Percentiles rank a stretch among this genome's conserved stretches.
These are phyloP conservation scores for Orestias chungarensis DNA, from an alignment of 2,797 vertebrate species.

Conservation along the genomic window DNA sequence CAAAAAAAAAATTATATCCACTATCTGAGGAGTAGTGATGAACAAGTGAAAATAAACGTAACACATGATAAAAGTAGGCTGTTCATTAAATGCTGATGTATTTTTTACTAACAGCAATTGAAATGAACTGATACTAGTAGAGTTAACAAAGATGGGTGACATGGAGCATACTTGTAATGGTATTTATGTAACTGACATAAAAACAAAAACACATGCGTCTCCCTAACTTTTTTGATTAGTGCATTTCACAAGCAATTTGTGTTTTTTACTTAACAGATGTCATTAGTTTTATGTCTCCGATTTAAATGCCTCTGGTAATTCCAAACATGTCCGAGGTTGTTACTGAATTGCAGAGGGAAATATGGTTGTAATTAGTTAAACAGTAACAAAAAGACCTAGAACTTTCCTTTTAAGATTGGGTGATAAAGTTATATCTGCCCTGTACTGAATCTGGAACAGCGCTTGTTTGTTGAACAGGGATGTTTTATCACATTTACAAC, in stretches of 20 bases:
- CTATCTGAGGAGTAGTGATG: no score
- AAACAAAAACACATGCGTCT: no score
- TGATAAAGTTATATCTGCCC: conserved; percentile 13
- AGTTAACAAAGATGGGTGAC: no score
- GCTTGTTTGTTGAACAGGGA: conserved; percentile 11
- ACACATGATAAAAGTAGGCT: no score
- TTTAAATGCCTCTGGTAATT: background rate
- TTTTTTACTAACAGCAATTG: no score
- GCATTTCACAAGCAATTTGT: background rate
- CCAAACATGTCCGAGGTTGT: background rate
- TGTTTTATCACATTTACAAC: background rate
- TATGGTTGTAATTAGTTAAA: conserved; percentile 1
- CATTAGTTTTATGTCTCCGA: background rate
- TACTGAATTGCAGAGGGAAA: background rate
- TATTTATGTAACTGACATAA: no score
- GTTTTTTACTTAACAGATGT: background rate
- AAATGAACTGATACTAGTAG: no score
- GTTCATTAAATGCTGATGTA: no score
- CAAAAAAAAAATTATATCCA: no score
- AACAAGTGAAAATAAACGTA: no score
- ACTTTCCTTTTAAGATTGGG: background rate
- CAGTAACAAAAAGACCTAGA: background rate
- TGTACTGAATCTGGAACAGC: conserved; percentile 8
- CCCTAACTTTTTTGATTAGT: background rate
- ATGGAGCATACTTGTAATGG: no score